phyloP scores from a whole-genome alignment of 2,113 vertebrate species.

The Entomyzon cyanotis region DNA sequence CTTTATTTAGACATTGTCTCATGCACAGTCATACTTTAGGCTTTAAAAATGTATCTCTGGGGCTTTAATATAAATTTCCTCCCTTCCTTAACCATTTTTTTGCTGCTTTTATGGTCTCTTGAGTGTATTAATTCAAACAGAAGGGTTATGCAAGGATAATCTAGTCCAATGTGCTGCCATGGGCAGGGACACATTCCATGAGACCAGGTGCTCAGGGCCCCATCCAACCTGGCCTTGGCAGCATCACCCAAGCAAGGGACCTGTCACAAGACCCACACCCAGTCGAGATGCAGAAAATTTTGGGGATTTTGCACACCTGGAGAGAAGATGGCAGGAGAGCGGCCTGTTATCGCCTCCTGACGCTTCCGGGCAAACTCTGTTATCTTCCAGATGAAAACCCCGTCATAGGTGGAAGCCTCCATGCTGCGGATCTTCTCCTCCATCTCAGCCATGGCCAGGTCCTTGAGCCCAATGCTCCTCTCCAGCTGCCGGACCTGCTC shows the following conservation, averaged over 20 bases:
- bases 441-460: constrained; percentile 85
- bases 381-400: constrained; percentile 92
- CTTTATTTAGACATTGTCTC: not conserved
- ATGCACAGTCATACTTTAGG: not conserved
- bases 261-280: not conserved
- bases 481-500: constrained; percentile 89
- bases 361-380: constrained; percentile 84
- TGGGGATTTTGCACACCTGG: constrained; percentile 76
- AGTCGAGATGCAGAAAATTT: not conserved
- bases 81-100: not conserved
- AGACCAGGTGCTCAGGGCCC: not conserved
- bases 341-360: constrained; percentile 85
- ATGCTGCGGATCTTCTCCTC: constrained; percentile 82
- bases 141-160: not conserved
- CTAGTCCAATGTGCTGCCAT: not conserved
- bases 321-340: constrained; percentile 90
- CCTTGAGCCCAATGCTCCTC: constrained; percentile 82
- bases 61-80: not conserved
- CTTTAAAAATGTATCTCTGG: not conserved
- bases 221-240: not conserved
- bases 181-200: not conserved
- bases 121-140: not conserved
- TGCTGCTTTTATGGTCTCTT: not conserved
- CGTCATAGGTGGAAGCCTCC: constrained; percentile 86
- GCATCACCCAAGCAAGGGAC: not conserved